These are phyloP conservation scores for Atta cephalotes DNA, from an alignment of 1,140 invertebrate species.

Conservation along the genomic window DNA sequence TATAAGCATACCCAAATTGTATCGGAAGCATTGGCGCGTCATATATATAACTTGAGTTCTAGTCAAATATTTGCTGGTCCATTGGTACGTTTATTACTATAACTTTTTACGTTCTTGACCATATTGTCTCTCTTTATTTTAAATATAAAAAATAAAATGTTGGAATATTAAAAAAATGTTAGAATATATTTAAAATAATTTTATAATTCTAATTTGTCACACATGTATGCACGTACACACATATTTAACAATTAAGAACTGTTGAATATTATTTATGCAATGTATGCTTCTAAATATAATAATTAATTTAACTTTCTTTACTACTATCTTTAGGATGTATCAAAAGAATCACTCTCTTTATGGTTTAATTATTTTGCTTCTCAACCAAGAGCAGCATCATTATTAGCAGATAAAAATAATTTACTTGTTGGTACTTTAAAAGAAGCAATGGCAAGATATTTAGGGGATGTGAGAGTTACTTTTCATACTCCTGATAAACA, in stretches of 20 bases:
- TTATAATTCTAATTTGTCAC: constrained; percentile 1
- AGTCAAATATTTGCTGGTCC: constrained; percentile 90
- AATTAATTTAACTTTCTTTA: constrained; percentile 72
- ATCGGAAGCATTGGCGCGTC: constrained; percentile 93
- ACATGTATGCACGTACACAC: too few species aligned
- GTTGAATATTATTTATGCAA: neutral
- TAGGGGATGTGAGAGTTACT: constrained; percentile 91
- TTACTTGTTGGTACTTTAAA: constrained; percentile 89
- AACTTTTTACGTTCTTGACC: constrained; percentile 7
- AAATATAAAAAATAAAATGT: neutral
- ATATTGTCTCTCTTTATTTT: neutral
- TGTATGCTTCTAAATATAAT: constrained; percentile 28
- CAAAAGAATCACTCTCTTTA: constrained; percentile 89
- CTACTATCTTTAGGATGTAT: constrained; percentile 93
- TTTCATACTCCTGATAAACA: constrained; percentile 92
- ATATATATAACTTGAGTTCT: constrained; percentile 93
- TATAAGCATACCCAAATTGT: constrained; percentile 91
- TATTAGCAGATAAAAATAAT: constrained; percentile 90
- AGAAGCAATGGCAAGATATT: constrained; percentile 91
- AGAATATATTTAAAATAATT: constrained; percentile 19
- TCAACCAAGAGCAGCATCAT: constrained; percentile 91
- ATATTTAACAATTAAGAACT: constrained; percentile 17
- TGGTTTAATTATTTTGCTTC: constrained; percentile 92
- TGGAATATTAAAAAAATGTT: constrained; percentile 17
- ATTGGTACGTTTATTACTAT: constrained; percentile 86